These are phyloP conservation scores for Morus bassanus DNA, from an alignment of 2,797 vertebrate species.

Conservation along the genomic window DNA sequence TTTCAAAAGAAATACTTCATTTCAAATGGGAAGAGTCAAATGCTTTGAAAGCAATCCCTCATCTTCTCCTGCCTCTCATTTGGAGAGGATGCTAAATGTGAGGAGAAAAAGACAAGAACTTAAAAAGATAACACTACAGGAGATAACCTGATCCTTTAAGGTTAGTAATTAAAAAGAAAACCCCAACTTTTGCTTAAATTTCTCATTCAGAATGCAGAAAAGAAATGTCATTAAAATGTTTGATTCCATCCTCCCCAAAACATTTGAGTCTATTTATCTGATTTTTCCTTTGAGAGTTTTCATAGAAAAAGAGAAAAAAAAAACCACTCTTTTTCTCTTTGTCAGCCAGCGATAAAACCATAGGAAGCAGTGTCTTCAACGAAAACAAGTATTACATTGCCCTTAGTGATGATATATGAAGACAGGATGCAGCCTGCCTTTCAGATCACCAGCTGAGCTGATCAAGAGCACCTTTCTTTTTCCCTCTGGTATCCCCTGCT, in stretches of 20 bases:
- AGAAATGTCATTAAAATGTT: background rate
- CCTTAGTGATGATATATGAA: background rate
- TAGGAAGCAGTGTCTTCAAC: background rate
- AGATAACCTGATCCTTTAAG: background rate
- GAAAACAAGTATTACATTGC: background rate
- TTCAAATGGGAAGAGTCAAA: background rate
- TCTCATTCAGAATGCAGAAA: background rate
- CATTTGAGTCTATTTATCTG: background rate
- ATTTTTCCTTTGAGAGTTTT: background rate
- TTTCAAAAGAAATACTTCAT: background rate
- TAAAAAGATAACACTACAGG: background rate
- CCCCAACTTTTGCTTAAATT: background rate
- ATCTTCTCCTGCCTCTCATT: background rate
- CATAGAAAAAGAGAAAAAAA: rapidly evolving
- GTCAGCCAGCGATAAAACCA: background rate
- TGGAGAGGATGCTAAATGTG: background rate
- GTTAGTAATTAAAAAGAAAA: background rate
- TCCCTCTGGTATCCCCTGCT: background rate
- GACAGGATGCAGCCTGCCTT: background rate
- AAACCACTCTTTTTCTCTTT: rapidly evolving
- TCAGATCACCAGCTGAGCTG: background rate
- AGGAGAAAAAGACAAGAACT: background rate
- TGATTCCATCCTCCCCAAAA: background rate
- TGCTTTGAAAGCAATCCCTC: background rate
- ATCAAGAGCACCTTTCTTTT: background rate